Evolutionary conservation across 2,797 vertebrate species (phyloP).

Genomic region (Urocyon cinereoargenteus): DNA sequence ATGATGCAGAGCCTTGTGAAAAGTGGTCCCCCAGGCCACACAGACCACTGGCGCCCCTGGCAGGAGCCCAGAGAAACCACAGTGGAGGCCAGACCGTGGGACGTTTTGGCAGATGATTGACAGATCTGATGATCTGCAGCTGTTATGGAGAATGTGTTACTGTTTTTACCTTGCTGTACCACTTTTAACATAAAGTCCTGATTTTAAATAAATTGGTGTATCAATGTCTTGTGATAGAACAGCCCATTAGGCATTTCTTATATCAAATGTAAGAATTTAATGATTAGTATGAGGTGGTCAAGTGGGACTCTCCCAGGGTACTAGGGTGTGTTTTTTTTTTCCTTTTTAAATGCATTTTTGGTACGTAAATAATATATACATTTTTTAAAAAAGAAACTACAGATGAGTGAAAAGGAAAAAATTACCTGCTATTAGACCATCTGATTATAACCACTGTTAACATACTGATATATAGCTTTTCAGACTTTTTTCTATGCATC

Average conservation of each 20-base stretch:
- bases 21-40: not conserved
- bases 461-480: not conserved
- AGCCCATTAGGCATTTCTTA: conserved; percentile 74
- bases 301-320: conserved; percentile 73
- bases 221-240: conserved; percentile 79
- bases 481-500: not conserved
- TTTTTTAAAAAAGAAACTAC: conserved; percentile 48
- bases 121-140: conserved; percentile 77
- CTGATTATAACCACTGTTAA: conserved; percentile 72
- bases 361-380: conserved; percentile 41
- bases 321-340: not conserved
- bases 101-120: conserved; percentile 75
- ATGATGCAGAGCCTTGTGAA: not conserved
- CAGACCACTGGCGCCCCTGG: conserved; percentile 43
- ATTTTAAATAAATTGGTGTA: conserved; percentile 81
- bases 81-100: conserved; percentile 67
- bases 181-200: conserved; percentile 82
- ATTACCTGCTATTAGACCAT: not conserved
- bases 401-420: conserved; percentile 53
- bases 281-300: conserved; percentile 58
- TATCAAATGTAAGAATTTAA: conserved; percentile 64
- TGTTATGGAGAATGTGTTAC: conserved; percentile 77
- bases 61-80: conserved; percentile 72
- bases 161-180: conserved; percentile 86
- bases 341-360: conserved; percentile 49